These are phyloP conservation scores for Chlorospingus flavigularis DNA, from an alignment of 2,797 vertebrate species.

Conservation along the genomic window DNA sequence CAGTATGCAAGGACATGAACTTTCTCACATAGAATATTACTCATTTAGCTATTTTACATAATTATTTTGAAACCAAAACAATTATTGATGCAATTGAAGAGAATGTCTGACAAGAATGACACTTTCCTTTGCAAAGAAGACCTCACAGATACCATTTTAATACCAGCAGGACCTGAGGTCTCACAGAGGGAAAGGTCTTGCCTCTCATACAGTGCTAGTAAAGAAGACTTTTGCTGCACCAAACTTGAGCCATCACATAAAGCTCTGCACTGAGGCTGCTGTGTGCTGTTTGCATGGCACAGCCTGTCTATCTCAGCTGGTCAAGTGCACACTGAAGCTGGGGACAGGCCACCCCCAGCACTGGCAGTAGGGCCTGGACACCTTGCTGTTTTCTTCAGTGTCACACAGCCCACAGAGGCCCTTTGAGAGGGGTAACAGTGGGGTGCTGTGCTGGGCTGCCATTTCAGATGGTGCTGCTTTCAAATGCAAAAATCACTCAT, in stretches of 20 bases:
- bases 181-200: background rate
- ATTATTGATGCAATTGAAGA: background rate
- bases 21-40: background rate
- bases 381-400: background rate
- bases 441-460: background rate
- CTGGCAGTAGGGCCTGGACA: rapidly evolving
- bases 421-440: background rate
- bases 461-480: background rate
- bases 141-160: background rate
- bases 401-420: rapidly evolving
- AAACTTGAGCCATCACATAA: background rate
- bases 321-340: background rate
- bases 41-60: background rate
- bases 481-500: background rate
- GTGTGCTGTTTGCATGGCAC: background rate
- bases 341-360: background rate
- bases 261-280: background rate
- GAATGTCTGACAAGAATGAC: background rate
- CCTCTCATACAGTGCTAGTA: background rate
- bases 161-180: background rate
- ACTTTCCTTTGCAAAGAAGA: background rate
- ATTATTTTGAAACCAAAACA: background rate
- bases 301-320: background rate
- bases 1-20: background rate
- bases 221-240: background rate